Conservation (phyloP, 2,888 invertebrate genomes). For the Gastracanthus pulcherrimus region DNA sequence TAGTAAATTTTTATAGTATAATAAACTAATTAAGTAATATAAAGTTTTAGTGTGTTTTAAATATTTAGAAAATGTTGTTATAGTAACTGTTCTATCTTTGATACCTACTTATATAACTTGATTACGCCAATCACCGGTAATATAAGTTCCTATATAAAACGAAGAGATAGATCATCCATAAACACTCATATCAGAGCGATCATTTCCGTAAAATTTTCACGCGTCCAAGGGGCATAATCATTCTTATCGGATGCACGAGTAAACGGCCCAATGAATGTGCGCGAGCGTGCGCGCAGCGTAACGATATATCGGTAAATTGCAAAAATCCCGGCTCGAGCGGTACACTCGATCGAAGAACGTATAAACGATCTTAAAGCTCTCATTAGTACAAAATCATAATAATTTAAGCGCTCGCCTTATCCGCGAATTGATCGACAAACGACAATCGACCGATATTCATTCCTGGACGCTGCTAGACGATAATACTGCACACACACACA, state of each 20-base stretch:
- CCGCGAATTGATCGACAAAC: slow-evolving; percentile 11
- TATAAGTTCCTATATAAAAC: too few relatives aligned
- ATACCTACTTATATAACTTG: too few relatives aligned
- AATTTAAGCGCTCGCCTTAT: background rate
- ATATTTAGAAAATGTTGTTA: too few relatives aligned
- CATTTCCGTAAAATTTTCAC: slow-evolving; percentile 13
- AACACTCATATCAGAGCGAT: background rate
- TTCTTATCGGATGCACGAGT: background rate
- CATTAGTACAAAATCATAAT: slow-evolving; percentile 24
- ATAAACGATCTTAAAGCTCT: slow-evolving; percentile 27
- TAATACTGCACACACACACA: too few relatives aligned
- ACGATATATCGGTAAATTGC: background rate
- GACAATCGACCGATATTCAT: too few relatives aligned
- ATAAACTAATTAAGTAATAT: too few relatives aligned
- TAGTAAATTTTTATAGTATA: too few relatives aligned
- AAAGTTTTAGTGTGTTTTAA: too few relatives aligned
- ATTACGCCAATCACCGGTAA: too few relatives aligned
- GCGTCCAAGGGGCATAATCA: slow-evolving; percentile 4
- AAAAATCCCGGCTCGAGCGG: slow-evolving; percentile 1
- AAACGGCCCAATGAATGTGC: background rate
- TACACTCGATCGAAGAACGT: too few relatives aligned
- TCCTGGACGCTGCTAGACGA: too few relatives aligned
- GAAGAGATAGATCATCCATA: background rate
- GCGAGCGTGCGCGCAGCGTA: background rate
- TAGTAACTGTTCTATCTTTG: too few relatives aligned